A percentile compares a stretch with the other conserved stretches of the same genome.
Conservation (phyloP, 2,113 vertebrate genomes). For the Scytalopus superciliaris region DNA sequence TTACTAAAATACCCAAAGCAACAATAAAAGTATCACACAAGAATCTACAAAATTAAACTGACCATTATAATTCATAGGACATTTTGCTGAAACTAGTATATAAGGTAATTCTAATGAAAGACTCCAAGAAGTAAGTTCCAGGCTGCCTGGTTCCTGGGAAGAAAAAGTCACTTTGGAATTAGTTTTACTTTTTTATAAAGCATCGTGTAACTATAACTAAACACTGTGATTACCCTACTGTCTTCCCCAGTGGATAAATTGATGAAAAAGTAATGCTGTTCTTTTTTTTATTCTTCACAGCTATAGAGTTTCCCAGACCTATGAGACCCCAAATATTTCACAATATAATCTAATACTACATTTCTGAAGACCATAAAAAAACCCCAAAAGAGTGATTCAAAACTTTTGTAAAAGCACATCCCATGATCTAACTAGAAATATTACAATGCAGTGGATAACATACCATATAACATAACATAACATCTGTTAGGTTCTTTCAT, state of each 20-base stretch:
- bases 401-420: not conserved
- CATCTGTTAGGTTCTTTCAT: not conserved
- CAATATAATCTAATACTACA: not conserved
- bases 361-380: not conserved
- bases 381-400: fast-evolving
- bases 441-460: not conserved
- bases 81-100: not conserved
- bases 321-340: not conserved
- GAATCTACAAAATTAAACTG: not conserved
- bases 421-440: not conserved
- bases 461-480: no score
- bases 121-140: not conserved
- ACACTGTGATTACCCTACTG: not conserved
- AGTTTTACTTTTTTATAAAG: not conserved
- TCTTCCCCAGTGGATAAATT: not conserved
- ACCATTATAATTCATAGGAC: not conserved
- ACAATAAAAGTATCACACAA: not conserved
- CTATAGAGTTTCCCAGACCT: not conserved
- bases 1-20: not conserved
- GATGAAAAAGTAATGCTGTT: not conserved
- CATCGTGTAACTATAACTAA: not conserved
- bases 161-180: not conserved
- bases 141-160: not conserved
- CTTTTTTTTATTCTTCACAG: not conserved
- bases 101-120: not conserved